Percentiles rank a stretch among this genome's conserved stretches.
These are phyloP conservation scores for Procapra przewalskii DNA, from an alignment of 2,113 vertebrate species.

Conservation along the genomic window DNA sequence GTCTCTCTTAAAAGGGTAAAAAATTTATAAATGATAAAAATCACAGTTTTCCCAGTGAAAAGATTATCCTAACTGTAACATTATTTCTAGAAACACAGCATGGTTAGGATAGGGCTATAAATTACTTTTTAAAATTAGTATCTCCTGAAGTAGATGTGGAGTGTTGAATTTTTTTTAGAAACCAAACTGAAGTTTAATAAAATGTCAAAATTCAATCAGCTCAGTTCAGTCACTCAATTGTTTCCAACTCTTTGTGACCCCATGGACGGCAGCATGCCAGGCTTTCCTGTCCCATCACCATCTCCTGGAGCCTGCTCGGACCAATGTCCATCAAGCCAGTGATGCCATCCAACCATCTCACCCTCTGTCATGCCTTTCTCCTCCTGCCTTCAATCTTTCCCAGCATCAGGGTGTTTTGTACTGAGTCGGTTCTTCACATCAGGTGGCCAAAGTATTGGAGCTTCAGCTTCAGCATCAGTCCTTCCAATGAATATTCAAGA, in stretches of 20 bases:
- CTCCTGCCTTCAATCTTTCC: background rate
- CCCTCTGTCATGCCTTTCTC: background rate
- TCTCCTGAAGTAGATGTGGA: background rate
- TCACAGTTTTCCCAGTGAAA: background rate
- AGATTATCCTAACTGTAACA: background rate
- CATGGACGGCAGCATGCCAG: accelerated
- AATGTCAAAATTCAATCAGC: background rate
- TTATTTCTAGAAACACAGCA: background rate
- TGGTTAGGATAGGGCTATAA: background rate
- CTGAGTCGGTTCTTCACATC: background rate
- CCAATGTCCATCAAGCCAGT: background rate
- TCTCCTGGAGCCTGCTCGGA: accelerated
- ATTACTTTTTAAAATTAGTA: background rate
- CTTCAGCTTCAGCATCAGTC: background rate
- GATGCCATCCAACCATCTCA: background rate
- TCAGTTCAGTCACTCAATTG: background rate
- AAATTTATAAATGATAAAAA: constrained; percentile 8
- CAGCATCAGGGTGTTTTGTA: background rate
- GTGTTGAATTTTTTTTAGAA: background rate
- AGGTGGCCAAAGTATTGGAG: background rate
- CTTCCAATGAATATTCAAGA: background rate
- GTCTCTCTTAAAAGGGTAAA: background rate
- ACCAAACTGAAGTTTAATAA: constrained; percentile 15
- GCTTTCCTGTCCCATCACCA: background rate
- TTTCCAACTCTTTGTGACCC: background rate